phyloP scores from a whole-genome alignment of 2,888 invertebrate genomes.

The Amphipyra berbera region DNA sequence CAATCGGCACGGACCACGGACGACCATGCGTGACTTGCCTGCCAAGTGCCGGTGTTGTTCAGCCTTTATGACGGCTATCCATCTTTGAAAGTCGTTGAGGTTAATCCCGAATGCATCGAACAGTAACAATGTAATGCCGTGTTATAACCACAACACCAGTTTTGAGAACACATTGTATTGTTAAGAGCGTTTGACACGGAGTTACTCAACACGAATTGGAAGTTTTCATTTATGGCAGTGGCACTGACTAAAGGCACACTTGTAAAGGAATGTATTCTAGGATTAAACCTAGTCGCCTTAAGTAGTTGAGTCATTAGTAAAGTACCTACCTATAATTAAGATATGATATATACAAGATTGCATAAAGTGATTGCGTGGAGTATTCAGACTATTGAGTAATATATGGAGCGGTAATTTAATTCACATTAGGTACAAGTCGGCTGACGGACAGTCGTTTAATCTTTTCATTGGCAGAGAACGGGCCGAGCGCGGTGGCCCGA shows the following conservation, averaged over 20 bases:
- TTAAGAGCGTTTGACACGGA: conserved; percentile 9
- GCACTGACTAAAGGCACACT: neutral
- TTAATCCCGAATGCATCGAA: conserved; percentile 69
- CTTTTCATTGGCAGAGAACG: conserved; percentile 76
- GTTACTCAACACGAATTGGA: conserved; percentile 27
- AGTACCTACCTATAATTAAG: conserved; percentile 9
- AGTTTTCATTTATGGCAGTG: conserved; percentile 1
- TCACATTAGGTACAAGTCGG: conserved; percentile 77
- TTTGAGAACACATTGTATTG: conserved; percentile 42
- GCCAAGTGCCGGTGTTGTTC: conserved; percentile 58
- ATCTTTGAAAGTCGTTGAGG: conserved; percentile 68
- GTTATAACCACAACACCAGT: conserved; percentile 45
- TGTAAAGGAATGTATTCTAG: conserved; percentile 2
- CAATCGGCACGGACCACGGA: conserved; percentile 70
- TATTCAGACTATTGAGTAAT: conserved; percentile 58
- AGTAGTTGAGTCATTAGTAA: conserved; percentile 9
- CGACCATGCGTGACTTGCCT: conserved; percentile 73
- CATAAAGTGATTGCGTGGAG: conserved; percentile 52
- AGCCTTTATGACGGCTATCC: conserved; percentile 68
- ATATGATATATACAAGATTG: conserved; percentile 37
- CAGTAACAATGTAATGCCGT: conserved; percentile 59
- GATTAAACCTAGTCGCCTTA: conserved; percentile 6
- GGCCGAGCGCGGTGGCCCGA: conserved; percentile 74
- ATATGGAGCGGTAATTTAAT: conserved; percentile 79
- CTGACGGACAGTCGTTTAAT: conserved; percentile 73